Evolutionary conservation across 2,888 invertebrate species (phyloP).

Genomic region (Meganola albula): DNA sequence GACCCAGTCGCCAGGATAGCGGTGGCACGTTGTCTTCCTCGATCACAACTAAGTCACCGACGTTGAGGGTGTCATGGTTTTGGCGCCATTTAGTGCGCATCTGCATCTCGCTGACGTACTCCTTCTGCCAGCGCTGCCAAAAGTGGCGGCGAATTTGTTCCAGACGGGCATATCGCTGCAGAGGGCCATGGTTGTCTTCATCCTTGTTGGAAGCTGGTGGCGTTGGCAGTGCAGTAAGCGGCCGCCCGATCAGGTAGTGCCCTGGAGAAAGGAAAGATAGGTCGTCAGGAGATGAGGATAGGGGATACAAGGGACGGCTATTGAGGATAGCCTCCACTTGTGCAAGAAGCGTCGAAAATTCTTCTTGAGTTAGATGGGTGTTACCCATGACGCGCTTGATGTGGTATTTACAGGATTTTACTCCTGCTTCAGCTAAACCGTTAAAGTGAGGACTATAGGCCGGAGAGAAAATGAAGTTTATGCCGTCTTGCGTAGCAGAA

Average conservation of each 20-base stretch:
- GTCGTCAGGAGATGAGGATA: neutral
- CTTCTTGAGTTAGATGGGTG: slow-evolving; percentile 4
- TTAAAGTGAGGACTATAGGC: slow-evolving; percentile 28
- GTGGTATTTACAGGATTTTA: slow-evolving; percentile 17
- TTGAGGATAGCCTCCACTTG: slow-evolving; percentile 10
- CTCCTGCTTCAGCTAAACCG: slow-evolving; percentile 2
- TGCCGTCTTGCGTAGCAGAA: slow-evolving; percentile 22
- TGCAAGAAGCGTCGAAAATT: slow-evolving; percentile 6
- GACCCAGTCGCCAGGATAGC: too few relatives aligned
- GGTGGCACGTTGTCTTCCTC: too few relatives aligned
- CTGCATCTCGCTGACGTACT: slow-evolving; percentile 8
- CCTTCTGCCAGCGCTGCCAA: slow-evolving; percentile 11
- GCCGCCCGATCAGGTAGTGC: slow-evolving; percentile 4
- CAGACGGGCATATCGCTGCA: neutral
- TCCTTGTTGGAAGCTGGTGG: neutral
- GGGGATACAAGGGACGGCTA: slow-evolving; percentile 2
- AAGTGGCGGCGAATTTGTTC: slow-evolving; percentile 10
- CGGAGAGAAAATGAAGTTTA: slow-evolving; percentile 24
- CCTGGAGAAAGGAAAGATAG: slow-evolving; percentile 1
- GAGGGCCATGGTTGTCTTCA: neutral
- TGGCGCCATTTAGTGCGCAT: slow-evolving; percentile 5
- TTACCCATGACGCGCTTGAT: slow-evolving; percentile 3
- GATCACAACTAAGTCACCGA: too few relatives aligned
- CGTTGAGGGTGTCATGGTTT: too few relatives aligned
- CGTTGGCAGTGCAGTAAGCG: slow-evolving; percentile 1